A percentile compares a stretch with the other conserved stretches of the same genome.
These are phyloP conservation scores for Parazoanthus swiftii DNA, from an alignment of 92 coral and sea anemone species.

Conservation along the genomic window DNA sequence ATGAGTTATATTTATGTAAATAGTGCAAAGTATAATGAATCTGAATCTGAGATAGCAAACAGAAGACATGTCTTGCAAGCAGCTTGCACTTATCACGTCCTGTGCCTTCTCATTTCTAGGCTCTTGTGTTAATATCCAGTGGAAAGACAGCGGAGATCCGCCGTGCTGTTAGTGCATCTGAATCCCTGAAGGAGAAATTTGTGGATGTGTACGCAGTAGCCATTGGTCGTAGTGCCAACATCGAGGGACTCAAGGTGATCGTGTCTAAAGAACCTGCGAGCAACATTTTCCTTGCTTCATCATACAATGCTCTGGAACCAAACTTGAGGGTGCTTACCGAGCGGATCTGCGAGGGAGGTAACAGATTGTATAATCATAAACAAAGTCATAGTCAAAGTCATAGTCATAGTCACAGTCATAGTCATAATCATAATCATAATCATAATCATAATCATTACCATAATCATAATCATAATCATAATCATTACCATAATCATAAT, in stretches of 20 bases:
- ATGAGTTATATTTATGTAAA: no score
- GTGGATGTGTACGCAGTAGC: constrained; percentile 18
- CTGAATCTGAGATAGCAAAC: no score
- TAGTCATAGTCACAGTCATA: no score
- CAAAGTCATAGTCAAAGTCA: no score
- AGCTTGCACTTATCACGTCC: no score
- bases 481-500: no score
- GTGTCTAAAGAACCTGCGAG: constrained; percentile 18
- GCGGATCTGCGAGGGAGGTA: constrained; percentile 40
- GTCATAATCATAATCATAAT: no score
- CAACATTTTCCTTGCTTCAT: constrained; percentile 22
- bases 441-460: no score
- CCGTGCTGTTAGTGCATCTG: constrained; percentile 1
- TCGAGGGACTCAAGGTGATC: constrained; percentile 7
- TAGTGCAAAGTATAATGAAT: no score
- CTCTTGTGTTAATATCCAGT: constrained; percentile 18
- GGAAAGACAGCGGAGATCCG: not conserved
- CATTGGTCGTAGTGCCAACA: not conserved
- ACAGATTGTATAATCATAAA: no score
- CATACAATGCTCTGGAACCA: constrained; percentile 33
- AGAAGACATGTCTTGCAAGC: no score
- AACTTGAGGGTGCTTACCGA: constrained; percentile 9
- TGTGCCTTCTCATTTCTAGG: not conserved
- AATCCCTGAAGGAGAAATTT: constrained; percentile 2
- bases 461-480: no score